A percentile compares a stretch with the other conserved stretches of the same genome.
Conservation (phyloP, 2,113 vertebrate genomes). For the Electrona antarctica region DNA sequence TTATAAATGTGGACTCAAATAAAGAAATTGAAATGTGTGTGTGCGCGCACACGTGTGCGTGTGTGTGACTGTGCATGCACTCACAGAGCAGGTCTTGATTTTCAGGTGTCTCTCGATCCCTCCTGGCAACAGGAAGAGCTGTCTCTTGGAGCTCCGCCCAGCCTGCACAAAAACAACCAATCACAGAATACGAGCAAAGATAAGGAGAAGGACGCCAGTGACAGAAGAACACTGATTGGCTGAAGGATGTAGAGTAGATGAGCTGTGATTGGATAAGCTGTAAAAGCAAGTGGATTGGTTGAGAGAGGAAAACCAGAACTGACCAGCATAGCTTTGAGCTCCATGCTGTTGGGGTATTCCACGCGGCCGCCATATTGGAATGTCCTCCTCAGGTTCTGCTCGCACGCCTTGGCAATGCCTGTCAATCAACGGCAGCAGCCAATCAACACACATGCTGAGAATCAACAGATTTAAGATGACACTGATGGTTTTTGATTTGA, state of each 20-base stretch:
- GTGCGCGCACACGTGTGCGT: too few species aligned
- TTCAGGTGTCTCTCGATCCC: conserved; percentile 93
- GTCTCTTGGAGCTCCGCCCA: conserved; percentile 95
- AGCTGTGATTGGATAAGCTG: background rate
- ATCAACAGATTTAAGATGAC: too few species aligned
- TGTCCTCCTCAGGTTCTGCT: conserved; percentile 92
- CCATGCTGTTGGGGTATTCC: conserved; percentile 88
- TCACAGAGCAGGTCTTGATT: conserved; percentile 96
- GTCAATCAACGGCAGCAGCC: conserved; percentile 18
- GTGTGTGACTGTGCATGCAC: conserved; percentile 21
- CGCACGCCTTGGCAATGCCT: conserved; percentile 94
- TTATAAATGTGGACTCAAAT: too few species aligned
- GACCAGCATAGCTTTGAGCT: conserved; percentile 95
- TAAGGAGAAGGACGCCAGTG: background rate
- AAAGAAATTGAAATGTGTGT: too few species aligned
- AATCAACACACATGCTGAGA: background rate
- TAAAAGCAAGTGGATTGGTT: background rate
- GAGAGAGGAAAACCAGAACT: conserved; percentile 50
- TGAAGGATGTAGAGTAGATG: background rate
- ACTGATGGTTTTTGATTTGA: too few species aligned
- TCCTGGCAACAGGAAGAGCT: conserved; percentile 93
- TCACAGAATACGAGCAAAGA: conserved; percentile 13
- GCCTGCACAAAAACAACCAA: conserved; percentile 77
- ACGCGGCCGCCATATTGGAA: conserved; percentile 87
- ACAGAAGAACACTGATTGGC: background rate